A percentile compares a stretch with the other conserved stretches of the same genome.
Evolutionary conservation across 2,888 invertebrate genomes (phyloP).

Genomic region (Drosophila fungiperda): DNA sequence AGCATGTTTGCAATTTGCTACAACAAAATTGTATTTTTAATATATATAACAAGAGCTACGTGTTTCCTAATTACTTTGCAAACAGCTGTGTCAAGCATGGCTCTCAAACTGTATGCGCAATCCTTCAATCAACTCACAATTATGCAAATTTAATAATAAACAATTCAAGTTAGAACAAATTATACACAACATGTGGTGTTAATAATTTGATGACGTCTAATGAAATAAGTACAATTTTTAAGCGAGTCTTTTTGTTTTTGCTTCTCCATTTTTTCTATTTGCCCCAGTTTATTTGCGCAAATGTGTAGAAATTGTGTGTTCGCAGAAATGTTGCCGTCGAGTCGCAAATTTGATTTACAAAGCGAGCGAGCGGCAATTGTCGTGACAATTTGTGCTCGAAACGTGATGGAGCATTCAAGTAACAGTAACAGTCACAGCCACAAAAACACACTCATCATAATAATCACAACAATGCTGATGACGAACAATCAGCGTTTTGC

Average conservation of each 20-base stretch:
- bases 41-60: neutral
- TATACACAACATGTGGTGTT: slow-evolving; percentile 38
- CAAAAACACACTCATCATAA: slow-evolving; percentile 15
- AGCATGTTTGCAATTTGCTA: neutral
- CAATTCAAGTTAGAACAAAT: slow-evolving; percentile 10
- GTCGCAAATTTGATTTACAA: slow-evolving; percentile 75
- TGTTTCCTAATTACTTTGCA: neutral
- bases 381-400: slow-evolving; percentile 61
- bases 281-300: slow-evolving; percentile 37
- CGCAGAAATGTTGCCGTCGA: slow-evolving; percentile 41
- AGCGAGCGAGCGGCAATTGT: slow-evolving; percentile 56
- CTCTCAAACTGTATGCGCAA: slow-evolving; percentile 32
- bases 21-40: neutral
- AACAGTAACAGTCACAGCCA: neutral
- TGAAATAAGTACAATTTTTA: slow-evolving; percentile 38
- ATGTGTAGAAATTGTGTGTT: slow-evolving; percentile 36
- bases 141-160: slow-evolving; percentile 60
- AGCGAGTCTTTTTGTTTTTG: slow-evolving; percentile 6
- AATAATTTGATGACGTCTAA: slow-evolving; percentile 47
- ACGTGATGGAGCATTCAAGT: slow-evolving; percentile 67
- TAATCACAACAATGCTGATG: slow-evolving; percentile 14
- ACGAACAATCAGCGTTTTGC: slow-evolving; percentile 29
- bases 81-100: no score
- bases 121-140: slow-evolving; percentile 37
- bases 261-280: slow-evolving; percentile 8